These are phyloP conservation scores for Ailuropoda melanoleuca DNA, from an alignment of 2,113 vertebrate genomes.

Conservation along the genomic window DNA sequence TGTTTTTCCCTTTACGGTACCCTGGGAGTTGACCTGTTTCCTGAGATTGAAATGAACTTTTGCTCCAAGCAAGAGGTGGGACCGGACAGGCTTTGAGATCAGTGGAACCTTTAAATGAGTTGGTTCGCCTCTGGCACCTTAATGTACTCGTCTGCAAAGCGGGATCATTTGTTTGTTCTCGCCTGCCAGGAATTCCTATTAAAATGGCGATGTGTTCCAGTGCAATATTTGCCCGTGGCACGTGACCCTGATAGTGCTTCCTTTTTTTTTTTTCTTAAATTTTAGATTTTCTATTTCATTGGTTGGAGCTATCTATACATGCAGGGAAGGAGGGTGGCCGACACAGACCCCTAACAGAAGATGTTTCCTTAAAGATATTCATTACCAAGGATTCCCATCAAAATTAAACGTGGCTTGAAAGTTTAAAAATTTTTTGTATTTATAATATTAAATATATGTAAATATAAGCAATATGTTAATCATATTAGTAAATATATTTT, in stretches of 20 bases:
- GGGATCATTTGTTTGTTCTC: neutral
- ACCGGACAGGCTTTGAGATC: neutral
- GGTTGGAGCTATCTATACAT: neutral
- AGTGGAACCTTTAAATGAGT: neutral
- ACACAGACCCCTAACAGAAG: neutral
- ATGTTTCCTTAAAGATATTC: neutral
- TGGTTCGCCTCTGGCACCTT: neutral
- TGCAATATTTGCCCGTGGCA: too few species aligned
- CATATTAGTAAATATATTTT: neutral
- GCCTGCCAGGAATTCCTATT: neutral
- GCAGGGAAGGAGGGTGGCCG: neutral
- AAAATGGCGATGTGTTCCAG: rapidly evolving
- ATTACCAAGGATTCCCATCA: neutral
- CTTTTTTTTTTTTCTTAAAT: neutral
- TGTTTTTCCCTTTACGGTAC: rapidly evolving
- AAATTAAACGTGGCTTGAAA: neutral
- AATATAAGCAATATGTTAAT: neutral
- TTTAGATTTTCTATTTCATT: neutral
- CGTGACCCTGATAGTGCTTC: neutral
- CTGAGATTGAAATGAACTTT: neutral
- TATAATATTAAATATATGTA: neutral
- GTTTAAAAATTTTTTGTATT: neutral
- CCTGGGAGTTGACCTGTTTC: neutral
- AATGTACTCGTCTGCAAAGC: neutral
- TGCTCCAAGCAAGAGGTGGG: neutral